Evolutionary conservation across 1,140 invertebrate genomes (phyloP), one percentile per base, ranked within the genome.

Genomic region (Tetraneura akinire): DNA sequence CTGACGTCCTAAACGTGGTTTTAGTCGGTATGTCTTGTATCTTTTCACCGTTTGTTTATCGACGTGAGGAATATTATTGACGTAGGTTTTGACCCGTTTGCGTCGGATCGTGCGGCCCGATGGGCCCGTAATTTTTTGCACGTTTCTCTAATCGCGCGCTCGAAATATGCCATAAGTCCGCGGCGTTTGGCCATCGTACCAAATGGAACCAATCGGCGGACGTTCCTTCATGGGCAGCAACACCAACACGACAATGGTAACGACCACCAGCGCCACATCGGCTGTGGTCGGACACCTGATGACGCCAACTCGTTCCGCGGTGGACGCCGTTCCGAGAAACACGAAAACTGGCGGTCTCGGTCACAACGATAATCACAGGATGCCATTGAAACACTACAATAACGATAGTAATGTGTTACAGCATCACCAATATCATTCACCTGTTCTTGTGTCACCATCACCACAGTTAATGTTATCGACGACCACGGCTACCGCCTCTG

Each of bases 181-280:
- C 29, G n/a, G 14, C 64, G 37, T 23, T 14, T 21, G n/a, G 32
- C 55, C 1, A 6, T 18, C 42, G 66, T 16, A 16, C 26, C 68
- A n/a, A 51, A 71, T 71, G 68, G 68, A 71, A 51, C 47, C 68
- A 16, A 29, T 49, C 16, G 47, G 45, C 13, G 42, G 66, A 14
- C 18, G 45, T 6, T 13, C 26, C 10, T n/a, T 32, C n/a, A 70
- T 47, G 42, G 45, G 21, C 2, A 47, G 45, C 3, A 70, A 49
- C 45, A 18, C 42, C 9, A 29, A 49, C 13, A 14, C 66, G 6
- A 3, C 66, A 0, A 23, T 8, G 68, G 23, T 21, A 42, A 47
- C 42, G 21, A 16, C 47, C 5, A 23, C 26, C 47, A 29, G 10
- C 4, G 68, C 47, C 16, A 26, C 66, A 4, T 47, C 68, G 16